A percentile compares a stretch with the other conserved stretches of the same genome.
phyloP scores from a whole-genome alignment of 2,888 invertebrate species.

The Xylota segnis region DNA sequence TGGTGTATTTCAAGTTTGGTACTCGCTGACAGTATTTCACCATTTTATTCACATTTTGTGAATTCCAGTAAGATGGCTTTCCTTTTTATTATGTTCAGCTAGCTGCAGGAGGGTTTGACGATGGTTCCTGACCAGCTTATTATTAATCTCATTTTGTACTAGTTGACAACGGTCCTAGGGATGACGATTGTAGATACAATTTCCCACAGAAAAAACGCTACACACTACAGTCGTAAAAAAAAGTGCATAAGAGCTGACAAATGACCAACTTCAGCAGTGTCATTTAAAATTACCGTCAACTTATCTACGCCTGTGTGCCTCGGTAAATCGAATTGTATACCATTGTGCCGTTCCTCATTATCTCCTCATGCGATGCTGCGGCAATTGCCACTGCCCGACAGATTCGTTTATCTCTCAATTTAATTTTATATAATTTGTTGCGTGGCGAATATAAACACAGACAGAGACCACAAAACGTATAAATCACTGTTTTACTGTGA shows the following conservation, averaged over 20 bases:
- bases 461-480: constrained; percentile 63
- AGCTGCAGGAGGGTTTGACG: too few relatives aligned
- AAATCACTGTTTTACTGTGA: constrained; percentile 71
- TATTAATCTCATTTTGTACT: too few relatives aligned
- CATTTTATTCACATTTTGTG: too few relatives aligned
- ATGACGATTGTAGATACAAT: too few relatives aligned
- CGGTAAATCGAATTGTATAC: constrained; percentile 18
- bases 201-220: constrained; percentile 8
- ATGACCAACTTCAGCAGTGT: constrained; percentile 27
- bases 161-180: too few relatives aligned
- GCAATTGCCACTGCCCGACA: constrained; percentile 17
- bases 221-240: not conserved
- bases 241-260: constrained; percentile 31
- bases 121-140: too few relatives aligned
- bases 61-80: too few relatives aligned
- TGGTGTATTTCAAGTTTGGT: too few relatives aligned
- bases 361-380: constrained; percentile 12
- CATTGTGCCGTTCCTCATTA: constrained; percentile 14
- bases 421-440: constrained; percentile 69
- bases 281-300: constrained; percentile 22
- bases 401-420: constrained; percentile 70
- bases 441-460: constrained; percentile 71
- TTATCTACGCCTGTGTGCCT: constrained; percentile 1
- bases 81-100: too few relatives aligned
- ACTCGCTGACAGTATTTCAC: too few relatives aligned